Conservation (phyloP, 2,113 vertebrate species). For the Tyto alba region DNA sequence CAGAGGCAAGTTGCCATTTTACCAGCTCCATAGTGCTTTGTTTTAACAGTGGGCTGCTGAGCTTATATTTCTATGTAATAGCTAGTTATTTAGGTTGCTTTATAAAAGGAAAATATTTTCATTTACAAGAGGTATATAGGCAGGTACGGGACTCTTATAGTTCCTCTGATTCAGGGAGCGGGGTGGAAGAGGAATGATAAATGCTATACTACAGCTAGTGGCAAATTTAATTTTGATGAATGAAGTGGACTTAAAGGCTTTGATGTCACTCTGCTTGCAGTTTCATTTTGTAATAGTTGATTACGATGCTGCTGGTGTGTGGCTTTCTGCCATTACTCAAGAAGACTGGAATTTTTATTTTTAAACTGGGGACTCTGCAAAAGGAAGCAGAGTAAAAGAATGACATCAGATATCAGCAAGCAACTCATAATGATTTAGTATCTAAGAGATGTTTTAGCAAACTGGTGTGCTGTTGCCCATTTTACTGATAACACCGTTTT, state of each 20-base stretch:
- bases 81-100: neutral
- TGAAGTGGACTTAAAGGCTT: neutral
- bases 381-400: neutral
- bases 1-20: neutral
- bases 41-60: neutral
- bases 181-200: neutral
- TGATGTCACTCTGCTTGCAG: neutral
- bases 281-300: neutral
- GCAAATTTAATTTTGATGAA: neutral
- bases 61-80: neutral
- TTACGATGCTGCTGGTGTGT: neutral
- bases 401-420: neutral
- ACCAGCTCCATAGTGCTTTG: neutral
- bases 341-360: constrained; percentile 16
- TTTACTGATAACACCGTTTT: neutral
- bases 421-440: neutral
- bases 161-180: neutral
- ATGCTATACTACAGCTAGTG: neutral
- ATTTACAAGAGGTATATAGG: neutral
- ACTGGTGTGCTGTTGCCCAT: neutral
- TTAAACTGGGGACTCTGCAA: neutral
- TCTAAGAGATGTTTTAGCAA: neutral
- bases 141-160: neutral
- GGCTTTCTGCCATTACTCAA: neutral
- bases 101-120: neutral